Conservation (phyloP, 1,140 invertebrate genomes). For the Diorhabda elongata region DNA sequence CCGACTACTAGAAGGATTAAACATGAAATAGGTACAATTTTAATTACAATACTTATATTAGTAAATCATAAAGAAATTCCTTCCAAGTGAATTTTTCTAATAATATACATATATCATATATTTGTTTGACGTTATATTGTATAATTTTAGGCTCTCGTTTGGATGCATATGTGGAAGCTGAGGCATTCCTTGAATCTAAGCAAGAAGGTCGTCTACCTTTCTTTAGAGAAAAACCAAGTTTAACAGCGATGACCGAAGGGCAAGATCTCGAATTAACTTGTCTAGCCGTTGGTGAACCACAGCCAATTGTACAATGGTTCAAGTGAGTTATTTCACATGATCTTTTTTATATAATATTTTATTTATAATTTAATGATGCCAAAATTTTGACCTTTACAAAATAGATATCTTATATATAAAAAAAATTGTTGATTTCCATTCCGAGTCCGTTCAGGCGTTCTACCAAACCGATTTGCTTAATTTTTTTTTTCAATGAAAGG, state of each 20-base stretch:
- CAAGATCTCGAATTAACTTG: conserved; percentile 75
- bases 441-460: too few species aligned
- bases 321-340: conserved; percentile 51
- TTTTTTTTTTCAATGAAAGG: too few species aligned
- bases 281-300: conserved; percentile 83
- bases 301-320: conserved; percentile 92
- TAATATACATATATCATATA: too few species aligned
- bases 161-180: conserved; percentile 78
- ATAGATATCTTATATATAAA: too few species aligned
- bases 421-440: too few species aligned
- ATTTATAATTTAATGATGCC: too few species aligned
- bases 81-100: too few species aligned
- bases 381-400: too few species aligned
- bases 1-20: conserved; percentile 66
- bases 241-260: conserved; percentile 73
- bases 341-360: too few species aligned
- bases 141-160: conserved; percentile 56
- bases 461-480: too few species aligned
- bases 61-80: too few species aligned
- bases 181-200: conserved; percentile 75
- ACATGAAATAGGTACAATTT: conserved; percentile 64
- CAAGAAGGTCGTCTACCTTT: conserved; percentile 75
- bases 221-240: conserved; percentile 77
- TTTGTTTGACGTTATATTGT: background rate
- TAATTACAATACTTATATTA: too few species aligned